These are phyloP conservation scores for Drosophila falleni DNA, from an alignment of 2,888 invertebrate genomes.

Conservation along the genomic window DNA sequence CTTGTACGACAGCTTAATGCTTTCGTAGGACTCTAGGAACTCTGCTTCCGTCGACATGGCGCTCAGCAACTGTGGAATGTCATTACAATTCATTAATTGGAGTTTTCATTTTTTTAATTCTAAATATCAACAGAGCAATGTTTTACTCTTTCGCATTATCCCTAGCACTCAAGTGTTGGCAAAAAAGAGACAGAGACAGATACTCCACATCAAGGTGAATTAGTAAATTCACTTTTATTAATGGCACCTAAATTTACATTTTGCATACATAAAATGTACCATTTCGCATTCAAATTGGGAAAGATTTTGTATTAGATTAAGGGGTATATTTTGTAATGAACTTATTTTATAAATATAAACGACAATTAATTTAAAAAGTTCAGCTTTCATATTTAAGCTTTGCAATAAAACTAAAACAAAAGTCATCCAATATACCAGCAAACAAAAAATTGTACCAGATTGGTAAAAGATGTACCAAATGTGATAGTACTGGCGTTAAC, in stretches of 20 bases:
- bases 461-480: not conserved
- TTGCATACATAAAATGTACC: too few relatives aligned
- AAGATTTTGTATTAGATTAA: too few relatives aligned
- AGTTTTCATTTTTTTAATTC: not conserved
- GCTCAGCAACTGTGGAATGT: slow-evolving; percentile 38
- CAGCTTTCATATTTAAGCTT: too few relatives aligned
- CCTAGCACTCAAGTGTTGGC: not conserved
- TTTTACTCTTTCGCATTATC: not conserved
- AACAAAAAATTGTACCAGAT: not conserved
- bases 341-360: too few relatives aligned
- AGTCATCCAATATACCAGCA: not conserved
- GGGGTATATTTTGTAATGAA: too few relatives aligned
- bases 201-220: too few relatives aligned
- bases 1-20: slow-evolving; percentile 86
- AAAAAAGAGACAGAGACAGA: not conserved
- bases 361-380: too few relatives aligned
- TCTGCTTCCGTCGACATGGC: slow-evolving; percentile 79
- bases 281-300: too few relatives aligned
- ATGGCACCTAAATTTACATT: too few relatives aligned
- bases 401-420: too few relatives aligned
- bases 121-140: too few relatives aligned
- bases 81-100: not conserved
- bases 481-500: not conserved
- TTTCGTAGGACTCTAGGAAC: slow-evolving; percentile 85
- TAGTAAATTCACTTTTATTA: too few relatives aligned